These are phyloP conservation scores for Pangasius djambal DNA, from an alignment of 2,797 vertebrate species.

Conservation along the genomic window DNA sequence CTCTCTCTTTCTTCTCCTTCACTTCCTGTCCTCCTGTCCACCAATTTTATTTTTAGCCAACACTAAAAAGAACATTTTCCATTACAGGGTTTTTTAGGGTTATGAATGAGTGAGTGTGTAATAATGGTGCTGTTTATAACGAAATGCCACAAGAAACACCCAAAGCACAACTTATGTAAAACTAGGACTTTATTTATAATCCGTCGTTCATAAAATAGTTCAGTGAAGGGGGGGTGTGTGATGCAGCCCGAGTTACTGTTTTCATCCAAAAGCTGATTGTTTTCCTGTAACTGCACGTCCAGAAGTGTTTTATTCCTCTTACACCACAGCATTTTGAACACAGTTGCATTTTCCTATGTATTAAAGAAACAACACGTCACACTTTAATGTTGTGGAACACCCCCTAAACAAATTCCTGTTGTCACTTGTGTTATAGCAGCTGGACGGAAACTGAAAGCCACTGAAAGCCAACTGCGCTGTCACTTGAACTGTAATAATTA, in stretches of 20 bases:
- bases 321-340: not conserved
- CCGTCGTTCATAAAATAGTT: not conserved
- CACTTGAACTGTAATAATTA: not conserved
- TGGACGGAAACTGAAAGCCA: too few species aligned
- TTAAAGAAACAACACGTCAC: not conserved
- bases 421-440: not conserved
- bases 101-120: not conserved
- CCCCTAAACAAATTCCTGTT: not conserved
- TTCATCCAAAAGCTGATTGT: not conserved
- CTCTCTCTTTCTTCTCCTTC: not conserved
- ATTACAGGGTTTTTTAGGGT: not conserved
- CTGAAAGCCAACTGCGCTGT: too few species aligned
- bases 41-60: constrained; percentile 30
- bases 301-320: not conserved
- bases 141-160: not conserved
- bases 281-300: not conserved
- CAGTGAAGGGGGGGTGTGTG: not conserved
- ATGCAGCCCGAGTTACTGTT: not conserved
- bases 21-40: constrained; percentile 32
- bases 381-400: not conserved
- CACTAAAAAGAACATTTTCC: not conserved
- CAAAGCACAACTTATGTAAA: not conserved
- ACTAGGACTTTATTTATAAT: not conserved
- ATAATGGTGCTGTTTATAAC: not conserved
- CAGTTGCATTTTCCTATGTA: not conserved